A percentile compares a stretch with the other conserved stretches of the same genome.
Conservation (phyloP, 2,797 vertebrate genomes). For the Pipistrellus nathusii region DNA sequence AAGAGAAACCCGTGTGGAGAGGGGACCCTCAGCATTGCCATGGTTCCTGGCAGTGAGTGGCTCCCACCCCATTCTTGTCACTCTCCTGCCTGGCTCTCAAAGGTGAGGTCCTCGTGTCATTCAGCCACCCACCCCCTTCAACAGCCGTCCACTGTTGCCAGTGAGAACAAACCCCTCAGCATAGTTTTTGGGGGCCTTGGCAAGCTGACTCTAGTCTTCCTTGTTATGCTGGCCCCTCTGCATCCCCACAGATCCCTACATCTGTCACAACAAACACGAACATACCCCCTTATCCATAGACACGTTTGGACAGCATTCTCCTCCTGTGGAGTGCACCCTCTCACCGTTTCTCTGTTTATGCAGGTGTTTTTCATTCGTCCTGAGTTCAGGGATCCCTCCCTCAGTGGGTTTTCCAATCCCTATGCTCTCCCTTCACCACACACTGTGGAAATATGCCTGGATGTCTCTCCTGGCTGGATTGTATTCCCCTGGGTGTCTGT, state of each 20-base stretch:
- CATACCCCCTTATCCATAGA: rapidly evolving
- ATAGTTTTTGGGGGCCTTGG: rapidly evolving
- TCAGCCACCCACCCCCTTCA: neutral
- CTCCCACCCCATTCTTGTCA: neutral
- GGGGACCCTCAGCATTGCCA: neutral
- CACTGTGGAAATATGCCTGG: no score
- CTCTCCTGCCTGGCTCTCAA: neutral
- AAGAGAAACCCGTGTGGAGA: neutral
- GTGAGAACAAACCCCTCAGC: rapidly evolving
- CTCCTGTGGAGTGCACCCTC: neutral
- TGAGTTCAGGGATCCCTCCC: neutral
- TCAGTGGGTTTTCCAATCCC: neutral
- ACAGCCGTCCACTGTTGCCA: neutral
- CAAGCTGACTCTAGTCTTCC: neutral
- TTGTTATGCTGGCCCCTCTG: neutral
- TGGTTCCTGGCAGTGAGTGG: no score
- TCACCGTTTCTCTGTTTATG: neutral
- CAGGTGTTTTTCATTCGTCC: neutral
- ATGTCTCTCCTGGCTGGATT: rapidly evolving
- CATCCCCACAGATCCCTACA: neutral
- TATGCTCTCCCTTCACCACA: rapidly evolving
- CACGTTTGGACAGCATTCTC: neutral
- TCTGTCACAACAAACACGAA: neutral
- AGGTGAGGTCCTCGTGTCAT: neutral
- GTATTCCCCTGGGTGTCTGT: neutral